Evolutionary conservation across 2,888 invertebrate species (phyloP).

Genomic region (Apamea sordens): DNA sequence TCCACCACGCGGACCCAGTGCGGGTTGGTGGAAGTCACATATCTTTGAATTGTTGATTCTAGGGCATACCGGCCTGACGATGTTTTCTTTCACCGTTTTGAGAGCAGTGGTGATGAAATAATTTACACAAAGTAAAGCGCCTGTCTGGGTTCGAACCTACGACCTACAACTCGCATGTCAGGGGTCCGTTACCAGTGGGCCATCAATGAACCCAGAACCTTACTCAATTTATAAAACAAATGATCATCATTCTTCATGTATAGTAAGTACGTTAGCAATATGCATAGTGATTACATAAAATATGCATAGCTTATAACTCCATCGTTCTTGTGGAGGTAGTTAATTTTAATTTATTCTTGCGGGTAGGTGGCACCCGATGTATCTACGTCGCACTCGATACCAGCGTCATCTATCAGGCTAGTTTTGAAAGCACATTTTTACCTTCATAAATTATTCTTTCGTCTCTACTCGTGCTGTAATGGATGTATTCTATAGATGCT

Average conservation of each 20-base stretch:
- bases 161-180: too few relatives aligned
- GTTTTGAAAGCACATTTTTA: not conserved
- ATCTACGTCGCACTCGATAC: constrained; percentile 24
- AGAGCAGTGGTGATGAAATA: too few relatives aligned
- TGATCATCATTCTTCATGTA: not conserved
- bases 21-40: too few relatives aligned
- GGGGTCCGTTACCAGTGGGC: too few relatives aligned
- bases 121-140: too few relatives aligned
- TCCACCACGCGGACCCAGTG: too few relatives aligned
- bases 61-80: too few relatives aligned
- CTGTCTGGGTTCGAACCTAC: too few relatives aligned
- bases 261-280: constrained; percentile 11
- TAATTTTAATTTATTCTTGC: constrained; percentile 37
- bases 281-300: constrained; percentile 24
- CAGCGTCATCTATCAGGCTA: constrained; percentile 14
- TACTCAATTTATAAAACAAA: constrained; percentile 2
- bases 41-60: too few relatives aligned
- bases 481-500: not conserved
- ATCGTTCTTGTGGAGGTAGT: constrained; percentile 17
- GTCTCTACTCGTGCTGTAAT: too few relatives aligned
- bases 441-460: not conserved
- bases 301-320: constrained; percentile 22
- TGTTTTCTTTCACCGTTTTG: too few relatives aligned
- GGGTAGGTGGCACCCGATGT: constrained; percentile 3
- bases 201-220: not conserved